Percentiles rank a stretch among this genome's conserved stretches.
phyloP scores from a whole-genome alignment of 1,140 invertebrate genomes.

The Drosophila bocqueti region DNA sequence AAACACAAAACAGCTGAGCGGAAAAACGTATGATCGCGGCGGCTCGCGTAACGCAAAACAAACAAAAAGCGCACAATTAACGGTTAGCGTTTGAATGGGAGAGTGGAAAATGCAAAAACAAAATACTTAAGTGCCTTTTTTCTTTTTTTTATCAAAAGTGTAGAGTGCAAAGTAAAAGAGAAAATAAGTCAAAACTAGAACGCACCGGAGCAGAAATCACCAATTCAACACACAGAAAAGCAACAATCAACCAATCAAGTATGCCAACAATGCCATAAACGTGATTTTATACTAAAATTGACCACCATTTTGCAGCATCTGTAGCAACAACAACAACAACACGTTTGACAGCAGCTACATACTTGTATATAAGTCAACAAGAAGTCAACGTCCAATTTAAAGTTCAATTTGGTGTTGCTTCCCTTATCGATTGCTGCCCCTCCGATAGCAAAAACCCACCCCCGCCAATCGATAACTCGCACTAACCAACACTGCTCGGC shows the following conservation, averaged over 20 bases:
- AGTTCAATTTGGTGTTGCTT: conserved; percentile 30
- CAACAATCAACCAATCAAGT: conserved; percentile 62
- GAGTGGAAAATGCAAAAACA: conserved; percentile 42
- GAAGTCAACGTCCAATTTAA: conserved; percentile 40
- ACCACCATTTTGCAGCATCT: conserved; percentile 65
- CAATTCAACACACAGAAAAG: conserved; percentile 38
- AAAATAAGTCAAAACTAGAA: conserved; percentile 49
- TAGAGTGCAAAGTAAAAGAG: conserved; percentile 50
- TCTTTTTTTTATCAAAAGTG: conserved; percentile 37
- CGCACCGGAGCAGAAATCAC: conserved; percentile 45
- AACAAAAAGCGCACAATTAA: conserved; percentile 34
- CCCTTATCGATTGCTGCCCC: conserved; percentile 50
- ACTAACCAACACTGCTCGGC: conserved; percentile 65
- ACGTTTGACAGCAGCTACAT: conserved; percentile 5
- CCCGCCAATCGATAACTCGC: conserved; percentile 35
- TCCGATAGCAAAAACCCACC: conserved; percentile 28
- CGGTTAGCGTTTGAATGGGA: conserved; percentile 17
- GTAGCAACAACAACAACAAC: conserved; percentile 28
- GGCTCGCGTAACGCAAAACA: conserved; percentile 58
- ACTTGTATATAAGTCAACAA: conserved; percentile 16
- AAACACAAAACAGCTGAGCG: conserved; percentile 77
- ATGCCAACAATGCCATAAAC: conserved; percentile 45
- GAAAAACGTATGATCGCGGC: conserved; percentile 71
- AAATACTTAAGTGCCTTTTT: conserved; percentile 24
- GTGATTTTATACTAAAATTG: conserved; percentile 57